These are phyloP conservation scores for Oncorhynchus clarkii DNA, from an alignment of 2,113 vertebrate species.

Conservation along the genomic window DNA sequence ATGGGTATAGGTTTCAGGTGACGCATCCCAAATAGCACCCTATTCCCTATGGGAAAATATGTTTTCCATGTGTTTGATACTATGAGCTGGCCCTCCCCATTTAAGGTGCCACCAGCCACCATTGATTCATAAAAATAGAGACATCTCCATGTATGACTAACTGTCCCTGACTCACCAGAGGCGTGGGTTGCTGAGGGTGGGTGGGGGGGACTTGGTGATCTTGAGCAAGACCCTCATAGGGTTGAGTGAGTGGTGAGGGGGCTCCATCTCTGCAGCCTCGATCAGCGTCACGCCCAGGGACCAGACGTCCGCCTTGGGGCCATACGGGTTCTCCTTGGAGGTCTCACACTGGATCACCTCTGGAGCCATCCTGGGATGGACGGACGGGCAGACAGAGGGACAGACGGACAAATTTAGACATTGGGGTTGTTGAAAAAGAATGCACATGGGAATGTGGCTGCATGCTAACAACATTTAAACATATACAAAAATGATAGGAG, in stretches of 20 bases:
- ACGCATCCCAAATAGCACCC: no score
- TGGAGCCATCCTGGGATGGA: slow-evolving; percentile 70
- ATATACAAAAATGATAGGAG: not conserved
- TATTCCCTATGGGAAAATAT: no score
- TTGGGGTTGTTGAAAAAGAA: not conserved
- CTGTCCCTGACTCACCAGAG: not conserved
- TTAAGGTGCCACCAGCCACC: no score
- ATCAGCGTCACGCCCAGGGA: slow-evolving; percentile 76
- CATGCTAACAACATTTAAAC: no score
- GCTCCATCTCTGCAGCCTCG: slow-evolving; percentile 73
- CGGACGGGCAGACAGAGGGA: not conserved
- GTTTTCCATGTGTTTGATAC: no score
- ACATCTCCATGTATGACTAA: no score
- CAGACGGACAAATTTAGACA: not conserved
- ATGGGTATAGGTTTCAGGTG: no score
- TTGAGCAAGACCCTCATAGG: slow-evolving; percentile 73
- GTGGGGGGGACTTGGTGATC: slow-evolving; percentile 68
- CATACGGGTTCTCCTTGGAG: slow-evolving; percentile 68
- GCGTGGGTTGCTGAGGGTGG: slow-evolving; percentile 55
- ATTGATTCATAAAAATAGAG: no score
- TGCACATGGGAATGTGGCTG: no score
- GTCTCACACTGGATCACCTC: slow-evolving; percentile 77
- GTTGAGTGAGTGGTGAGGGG: slow-evolving; percentile 73
- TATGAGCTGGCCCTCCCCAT: no score
- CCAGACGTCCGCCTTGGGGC: slow-evolving; percentile 73